These are phyloP conservation scores for Burhinus bistriatus DNA, from an alignment of 2,113 vertebrate genomes.

Conservation along the genomic window DNA sequence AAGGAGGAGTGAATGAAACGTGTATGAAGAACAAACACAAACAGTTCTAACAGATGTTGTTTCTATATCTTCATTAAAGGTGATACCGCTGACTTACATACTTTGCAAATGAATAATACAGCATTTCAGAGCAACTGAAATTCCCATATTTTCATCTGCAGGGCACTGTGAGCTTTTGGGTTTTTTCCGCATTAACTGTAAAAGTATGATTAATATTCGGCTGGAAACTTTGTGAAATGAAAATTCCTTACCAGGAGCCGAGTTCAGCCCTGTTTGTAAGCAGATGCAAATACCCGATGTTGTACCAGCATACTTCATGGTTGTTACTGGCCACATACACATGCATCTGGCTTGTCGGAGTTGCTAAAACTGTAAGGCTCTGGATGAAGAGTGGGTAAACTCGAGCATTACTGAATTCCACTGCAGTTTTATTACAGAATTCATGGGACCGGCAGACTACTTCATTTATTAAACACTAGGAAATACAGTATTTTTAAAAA, in stretches of 20 bases:
- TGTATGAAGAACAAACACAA: neutral
- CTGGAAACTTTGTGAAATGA: neutral
- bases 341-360: neutral
- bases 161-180: neutral
- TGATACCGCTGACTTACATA: neutral
- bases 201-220: neutral
- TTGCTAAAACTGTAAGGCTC: neutral
- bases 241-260: neutral
- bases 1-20: neutral
- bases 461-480: neutral
- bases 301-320: neutral
- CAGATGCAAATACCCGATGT: neutral
- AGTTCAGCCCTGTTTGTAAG: neutral
- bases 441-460: neutral
- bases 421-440: neutral
- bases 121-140: neutral
- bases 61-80: neutral
- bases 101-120: neutral
- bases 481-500: neutral
- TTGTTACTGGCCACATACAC: accelerated
- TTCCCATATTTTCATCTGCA: neutral
- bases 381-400: neutral
- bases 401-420: neutral
- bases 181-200: neutral
- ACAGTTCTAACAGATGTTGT: neutral